Conservation (phyloP, 2,797 vertebrate genomes). For the Tinamus major region DNA sequence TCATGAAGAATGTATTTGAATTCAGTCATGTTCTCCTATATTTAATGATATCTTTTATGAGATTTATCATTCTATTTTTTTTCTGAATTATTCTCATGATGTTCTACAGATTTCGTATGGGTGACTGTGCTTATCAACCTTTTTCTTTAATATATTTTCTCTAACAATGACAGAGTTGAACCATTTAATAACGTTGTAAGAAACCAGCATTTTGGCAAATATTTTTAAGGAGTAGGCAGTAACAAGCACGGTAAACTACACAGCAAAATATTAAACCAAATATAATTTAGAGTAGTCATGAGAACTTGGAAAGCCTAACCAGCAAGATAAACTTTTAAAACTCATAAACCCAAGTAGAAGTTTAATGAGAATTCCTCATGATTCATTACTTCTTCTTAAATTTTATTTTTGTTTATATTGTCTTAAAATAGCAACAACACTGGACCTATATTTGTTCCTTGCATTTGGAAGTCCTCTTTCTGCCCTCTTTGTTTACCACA, state of each 20-base stretch:
- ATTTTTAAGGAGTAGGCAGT: slow-evolving; percentile 1
- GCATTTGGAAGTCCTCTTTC: not conserved
- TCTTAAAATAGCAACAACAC: not conserved
- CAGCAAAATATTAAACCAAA: slow-evolving; percentile 31
- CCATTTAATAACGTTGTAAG: not conserved
- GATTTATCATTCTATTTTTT: not conserved
- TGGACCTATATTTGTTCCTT: not conserved
- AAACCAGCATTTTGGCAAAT: slow-evolving; percentile 8
- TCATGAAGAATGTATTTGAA: not conserved
- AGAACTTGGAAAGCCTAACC: slow-evolving; percentile 1
- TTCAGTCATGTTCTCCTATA: not conserved
- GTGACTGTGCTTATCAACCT: not conserved
- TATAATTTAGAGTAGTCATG: slow-evolving; percentile 10
- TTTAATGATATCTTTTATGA: not conserved
- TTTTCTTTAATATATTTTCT: not conserved
- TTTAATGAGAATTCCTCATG: not conserved
- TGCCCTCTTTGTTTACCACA: not conserved
- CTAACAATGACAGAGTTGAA: not conserved
- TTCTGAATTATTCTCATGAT: not conserved
- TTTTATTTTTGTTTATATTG: not conserved
- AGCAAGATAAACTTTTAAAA: not conserved
- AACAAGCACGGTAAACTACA: not conserved
- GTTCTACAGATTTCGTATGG: not conserved
- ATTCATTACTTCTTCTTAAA: not conserved
- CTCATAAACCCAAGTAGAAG: not conserved